Base-by-base conservation (phyloP, 2,797 vertebrate species). In the Petrocephalus schoutedeni region DNA sequence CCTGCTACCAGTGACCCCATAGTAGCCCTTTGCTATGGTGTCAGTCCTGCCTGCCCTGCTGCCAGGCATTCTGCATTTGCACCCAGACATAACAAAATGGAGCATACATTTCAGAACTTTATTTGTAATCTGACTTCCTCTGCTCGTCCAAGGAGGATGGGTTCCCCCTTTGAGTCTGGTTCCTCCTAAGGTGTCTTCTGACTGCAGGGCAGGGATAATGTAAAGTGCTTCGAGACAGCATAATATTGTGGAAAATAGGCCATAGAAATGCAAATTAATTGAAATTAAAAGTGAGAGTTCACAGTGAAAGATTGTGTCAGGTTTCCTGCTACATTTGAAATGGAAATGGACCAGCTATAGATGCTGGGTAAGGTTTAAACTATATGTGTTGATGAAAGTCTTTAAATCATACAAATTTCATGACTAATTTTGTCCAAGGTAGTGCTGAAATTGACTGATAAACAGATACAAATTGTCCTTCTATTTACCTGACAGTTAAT, bases 401-500 rank as follows among this genome's bases (percentile, higher is more conserved):
- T 32, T 56, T 85, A 41, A 56, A 57, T 28, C 28, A 23, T 53
- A 84, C 21, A 84, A 28, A 54, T 54, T 0, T 54, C 49, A 84
- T 19, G n/a, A 53, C 51, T 0, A 16, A 41, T 77, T 77, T 45
- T 77, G 5, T 77, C 36, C 71, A 77, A 77, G 4, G 12, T 36
- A 71, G 14, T 45, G 41, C 71, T 53, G 80, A 86, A 57, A 57
- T 58, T 57, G 56, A 57, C 28, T 16, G 53, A 58, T 51, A 86
- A 64, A 21, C 16, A 49, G 85, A n/a, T 64, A 86, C 87, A 82
- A 58, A 51, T n/a, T 89, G 88, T 82, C 45, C 88, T 49, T 86
- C 57, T 87, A 45, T 87, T 56, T 87, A 86, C 32, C 88, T 88
- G 53, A 82, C 64, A 84, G 88, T 64, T 59, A 56, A 90, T 84